Evolutionary conservation across 2,797 vertebrate species (phyloP).

Genomic region (Cuculus canorus): DNA sequence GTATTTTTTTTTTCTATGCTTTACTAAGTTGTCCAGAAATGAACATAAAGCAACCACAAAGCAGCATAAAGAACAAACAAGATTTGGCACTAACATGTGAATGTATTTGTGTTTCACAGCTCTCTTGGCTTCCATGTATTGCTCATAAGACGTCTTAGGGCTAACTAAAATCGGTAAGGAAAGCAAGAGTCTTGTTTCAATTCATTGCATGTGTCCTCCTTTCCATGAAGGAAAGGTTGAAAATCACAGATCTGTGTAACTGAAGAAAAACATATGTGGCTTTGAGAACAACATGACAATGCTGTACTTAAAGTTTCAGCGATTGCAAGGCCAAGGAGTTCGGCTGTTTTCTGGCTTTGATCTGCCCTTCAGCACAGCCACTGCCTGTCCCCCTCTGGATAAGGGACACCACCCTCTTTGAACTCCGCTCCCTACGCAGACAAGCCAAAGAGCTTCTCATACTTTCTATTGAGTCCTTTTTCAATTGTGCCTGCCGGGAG

Average conservation of each 20-base stretch:
- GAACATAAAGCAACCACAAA: neutral
- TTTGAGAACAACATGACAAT: neutral
- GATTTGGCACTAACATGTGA: neutral
- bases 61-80: neutral
- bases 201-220: neutral
- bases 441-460: neutral
- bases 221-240: neutral
- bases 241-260: neutral
- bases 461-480: conserved; percentile 19
- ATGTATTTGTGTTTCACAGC: neutral
- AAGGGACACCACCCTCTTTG: neutral
- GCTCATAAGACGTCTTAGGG: neutral
- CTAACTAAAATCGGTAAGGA: neutral
- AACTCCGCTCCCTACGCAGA: neutral
- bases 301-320: neutral
- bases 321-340: neutral
- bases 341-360: conserved; percentile 5
- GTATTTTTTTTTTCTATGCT: neutral
- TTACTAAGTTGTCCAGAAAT: neutral
- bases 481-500: neutral
- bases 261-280: neutral
- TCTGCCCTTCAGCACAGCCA: neutral
- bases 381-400: neutral
- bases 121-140: neutral
- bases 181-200: neutral